Conservation (phyloP, 2,888 invertebrate genomes). For the Tridacna gigas region DNA sequence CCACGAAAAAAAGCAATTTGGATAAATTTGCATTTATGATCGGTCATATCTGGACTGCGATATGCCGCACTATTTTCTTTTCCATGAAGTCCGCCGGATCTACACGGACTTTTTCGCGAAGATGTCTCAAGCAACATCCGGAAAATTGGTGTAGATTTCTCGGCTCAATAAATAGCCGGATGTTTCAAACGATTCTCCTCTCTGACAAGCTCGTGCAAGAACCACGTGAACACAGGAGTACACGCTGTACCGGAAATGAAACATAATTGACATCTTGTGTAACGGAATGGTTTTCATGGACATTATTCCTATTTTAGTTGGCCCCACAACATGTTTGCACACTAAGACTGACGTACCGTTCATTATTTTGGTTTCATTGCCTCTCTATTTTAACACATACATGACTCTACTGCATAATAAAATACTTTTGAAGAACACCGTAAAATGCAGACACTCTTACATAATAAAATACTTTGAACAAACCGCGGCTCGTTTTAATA, state of each 20-base stretch:
- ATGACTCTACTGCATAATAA: neutral
- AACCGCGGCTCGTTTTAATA: no score
- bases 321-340: slow-evolving; percentile 6
- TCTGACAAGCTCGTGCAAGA: slow-evolving; percentile 56
- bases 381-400: neutral
- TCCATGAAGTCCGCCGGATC: neutral
- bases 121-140: slow-evolving; percentile 65
- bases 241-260: slow-evolving; percentile 64
- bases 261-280: slow-evolving; percentile 63
- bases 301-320: slow-evolving; percentile 1
- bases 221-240: slow-evolving; percentile 57
- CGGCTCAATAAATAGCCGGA: slow-evolving; percentile 71
- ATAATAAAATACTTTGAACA: no score
- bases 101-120: slow-evolving; percentile 19
- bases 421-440: no score
- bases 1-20: slow-evolving; percentile 45
- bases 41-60: neutral
- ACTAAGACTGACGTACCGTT: neutral
- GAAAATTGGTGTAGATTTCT: slow-evolving; percentile 70
- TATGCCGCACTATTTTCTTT: slow-evolving; percentile 28
- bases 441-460: no score
- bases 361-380: neutral
- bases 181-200: slow-evolving; percentile 68
- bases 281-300: slow-evolving; percentile 36
- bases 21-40: slow-evolving; percentile 61